Percentiles rank a stretch among this genome's conserved stretches.
Evolutionary conservation across 2,113 vertebrate genomes (phyloP).

Genomic region (Quiscalus mexicanus): DNA sequence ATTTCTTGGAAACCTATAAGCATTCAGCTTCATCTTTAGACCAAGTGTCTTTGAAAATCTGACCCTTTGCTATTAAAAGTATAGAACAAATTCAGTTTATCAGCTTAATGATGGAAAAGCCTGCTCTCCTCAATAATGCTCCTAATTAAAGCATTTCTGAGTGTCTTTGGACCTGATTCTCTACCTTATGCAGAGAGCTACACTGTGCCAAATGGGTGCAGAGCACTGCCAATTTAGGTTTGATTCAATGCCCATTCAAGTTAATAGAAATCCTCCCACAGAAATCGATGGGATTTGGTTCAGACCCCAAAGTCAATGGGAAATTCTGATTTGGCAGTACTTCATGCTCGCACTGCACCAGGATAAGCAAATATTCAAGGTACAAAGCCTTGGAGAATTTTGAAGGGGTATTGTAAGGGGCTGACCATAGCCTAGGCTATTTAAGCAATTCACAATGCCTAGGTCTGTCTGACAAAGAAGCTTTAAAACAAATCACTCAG

Average conservation of each 20-base stretch:
- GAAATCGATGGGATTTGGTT: slow-evolving; percentile 39
- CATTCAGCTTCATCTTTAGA: background rate
- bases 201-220: slow-evolving; percentile 34
- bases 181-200: slow-evolving; percentile 49
- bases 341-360: background rate
- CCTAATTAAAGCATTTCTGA: slow-evolving; percentile 50
- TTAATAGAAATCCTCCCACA: slow-evolving; percentile 57
- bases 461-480: background rate
- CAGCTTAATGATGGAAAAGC: background rate
- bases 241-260: slow-evolving; percentile 55
- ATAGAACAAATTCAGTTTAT: background rate
- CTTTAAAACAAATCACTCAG: background rate
- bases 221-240: slow-evolving; percentile 53
- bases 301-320: slow-evolving; percentile 2
- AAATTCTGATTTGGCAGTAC: slow-evolving; percentile 15
- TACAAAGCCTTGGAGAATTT: background rate
- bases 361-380: background rate
- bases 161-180: slow-evolving; percentile 58
- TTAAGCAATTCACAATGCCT: background rate
- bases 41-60: background rate
- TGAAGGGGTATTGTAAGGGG: background rate
- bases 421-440: background rate
- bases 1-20: background rate
- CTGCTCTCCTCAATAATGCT: background rate
- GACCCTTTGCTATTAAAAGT: background rate